Evolutionary conservation across 2,113 vertebrate genomes (phyloP).

Genomic region (Zosterops lateralis): DNA sequence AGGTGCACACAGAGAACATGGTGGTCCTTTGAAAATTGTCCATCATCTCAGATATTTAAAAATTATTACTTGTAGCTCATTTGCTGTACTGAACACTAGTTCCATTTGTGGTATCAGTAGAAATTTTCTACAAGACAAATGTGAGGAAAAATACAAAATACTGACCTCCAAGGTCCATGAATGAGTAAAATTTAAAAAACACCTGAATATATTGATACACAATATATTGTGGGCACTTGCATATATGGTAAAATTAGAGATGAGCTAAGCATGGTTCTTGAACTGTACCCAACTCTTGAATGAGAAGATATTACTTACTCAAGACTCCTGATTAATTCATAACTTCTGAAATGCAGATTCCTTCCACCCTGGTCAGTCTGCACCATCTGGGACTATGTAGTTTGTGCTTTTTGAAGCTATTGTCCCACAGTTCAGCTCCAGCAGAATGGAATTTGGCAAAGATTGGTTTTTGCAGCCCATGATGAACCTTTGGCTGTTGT

Average conservation of each 20-base stretch:
- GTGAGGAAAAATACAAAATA: not conserved
- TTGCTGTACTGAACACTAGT: not conserved
- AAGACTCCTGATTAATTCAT: not conserved
- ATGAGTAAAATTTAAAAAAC: not conserved
- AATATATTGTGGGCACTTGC: not conserved
- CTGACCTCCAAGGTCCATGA: not conserved
- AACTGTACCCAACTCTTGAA: not conserved
- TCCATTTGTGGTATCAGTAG: not conserved
- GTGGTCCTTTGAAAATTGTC: not conserved
- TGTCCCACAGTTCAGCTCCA: not conserved
- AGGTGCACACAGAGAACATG: not conserved
- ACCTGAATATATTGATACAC: not conserved
- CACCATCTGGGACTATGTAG: not conserved
- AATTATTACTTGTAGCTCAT: not conserved
- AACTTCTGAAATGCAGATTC: not conserved
- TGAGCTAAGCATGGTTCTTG: constrained; percentile 20
- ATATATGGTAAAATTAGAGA: constrained; percentile 19
- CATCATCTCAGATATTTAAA: not conserved
- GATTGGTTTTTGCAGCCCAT: not conserved
- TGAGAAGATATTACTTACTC: not conserved
- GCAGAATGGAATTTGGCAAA: not conserved
- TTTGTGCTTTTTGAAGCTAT: not conserved
- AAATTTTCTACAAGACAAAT: not conserved
- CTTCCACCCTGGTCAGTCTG: not conserved
- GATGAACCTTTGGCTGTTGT: not conserved